phyloP scores from a whole-genome alignment of 2,113 vertebrate species.

The Xiphophorus maculatus region DNA sequence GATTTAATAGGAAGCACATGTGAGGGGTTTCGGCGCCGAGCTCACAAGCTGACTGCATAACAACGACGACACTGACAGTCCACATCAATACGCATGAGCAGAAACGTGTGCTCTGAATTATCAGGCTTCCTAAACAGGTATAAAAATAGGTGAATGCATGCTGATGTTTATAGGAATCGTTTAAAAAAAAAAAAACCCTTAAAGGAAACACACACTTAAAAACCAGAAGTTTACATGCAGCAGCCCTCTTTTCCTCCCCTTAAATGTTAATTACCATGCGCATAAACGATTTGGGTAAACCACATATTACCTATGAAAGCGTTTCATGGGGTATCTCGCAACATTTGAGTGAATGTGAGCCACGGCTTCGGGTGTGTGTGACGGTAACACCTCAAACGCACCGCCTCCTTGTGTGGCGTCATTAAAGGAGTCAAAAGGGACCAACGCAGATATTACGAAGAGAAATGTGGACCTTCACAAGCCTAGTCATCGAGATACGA shows the following conservation, averaged over 20 bases:
- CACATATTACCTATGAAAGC: neutral
- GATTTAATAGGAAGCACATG: constrained; percentile 75
- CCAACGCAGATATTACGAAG: neutral
- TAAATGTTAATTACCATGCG: too few species aligned
- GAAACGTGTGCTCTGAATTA: neutral
- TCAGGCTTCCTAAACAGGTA: neutral
- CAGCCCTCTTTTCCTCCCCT: too few species aligned
- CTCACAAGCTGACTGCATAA: constrained; percentile 20
- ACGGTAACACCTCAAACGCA: too few species aligned
- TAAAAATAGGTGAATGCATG: neutral
- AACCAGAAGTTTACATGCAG: too few species aligned
- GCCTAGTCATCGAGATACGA: too few species aligned
- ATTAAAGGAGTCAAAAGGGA: neutral
- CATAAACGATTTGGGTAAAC: neutral
- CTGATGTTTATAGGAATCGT: neutral
- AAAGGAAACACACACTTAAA: neutral
- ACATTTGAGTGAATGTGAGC: too few species aligned
- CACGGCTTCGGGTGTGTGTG: too few species aligned
- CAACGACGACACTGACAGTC: constrained; percentile 12
- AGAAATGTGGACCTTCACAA: too few species aligned
- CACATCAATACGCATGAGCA: neutral
- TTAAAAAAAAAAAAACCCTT: neutral
- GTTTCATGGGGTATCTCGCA: neutral
- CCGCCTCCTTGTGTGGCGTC: neutral
- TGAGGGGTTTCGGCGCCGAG: constrained; percentile 32